These are phyloP conservation scores for Drosophila robusta DNA, from an alignment of 2,888 invertebrate genomes.

Conservation along the genomic window DNA sequence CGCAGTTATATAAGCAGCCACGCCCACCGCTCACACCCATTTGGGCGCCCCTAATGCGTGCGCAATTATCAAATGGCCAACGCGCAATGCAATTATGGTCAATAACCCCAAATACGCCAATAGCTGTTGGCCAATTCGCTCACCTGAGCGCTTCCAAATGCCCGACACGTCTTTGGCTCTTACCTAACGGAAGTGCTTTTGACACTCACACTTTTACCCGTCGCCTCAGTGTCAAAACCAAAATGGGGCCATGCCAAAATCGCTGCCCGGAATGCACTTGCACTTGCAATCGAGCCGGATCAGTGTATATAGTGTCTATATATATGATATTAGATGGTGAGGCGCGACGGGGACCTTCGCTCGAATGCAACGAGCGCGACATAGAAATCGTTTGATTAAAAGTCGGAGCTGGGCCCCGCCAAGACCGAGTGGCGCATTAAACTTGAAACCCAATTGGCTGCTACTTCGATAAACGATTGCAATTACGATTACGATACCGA, in stretches of 20 bases:
- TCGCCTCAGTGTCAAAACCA: slow-evolving; percentile 55
- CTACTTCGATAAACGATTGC: slow-evolving; percentile 29
- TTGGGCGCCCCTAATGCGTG: neutral
- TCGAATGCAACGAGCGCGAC: slow-evolving; percentile 51
- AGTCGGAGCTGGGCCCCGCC: slow-evolving; percentile 14
- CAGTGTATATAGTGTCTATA: neutral
- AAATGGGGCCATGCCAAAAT: slow-evolving; percentile 39
- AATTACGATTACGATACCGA: slow-evolving; percentile 21
- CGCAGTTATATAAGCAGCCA: slow-evolving; percentile 33
- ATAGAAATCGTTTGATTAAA: slow-evolving; percentile 74
- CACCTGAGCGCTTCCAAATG: slow-evolving; percentile 58
- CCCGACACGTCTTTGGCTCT: slow-evolving; percentile 60
- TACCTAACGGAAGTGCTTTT: slow-evolving; percentile 62
- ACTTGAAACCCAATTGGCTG: slow-evolving; percentile 53
- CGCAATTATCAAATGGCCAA: slow-evolving; percentile 42
- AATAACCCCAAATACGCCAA: slow-evolving; percentile 76
- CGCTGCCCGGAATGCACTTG: slow-evolving; percentile 33
- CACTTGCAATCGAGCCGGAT: slow-evolving; percentile 6
- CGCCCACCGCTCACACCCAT: slow-evolving; percentile 3
- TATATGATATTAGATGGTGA: too few species aligned
- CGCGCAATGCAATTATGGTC: slow-evolving; percentile 70
- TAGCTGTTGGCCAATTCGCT: slow-evolving; percentile 37
- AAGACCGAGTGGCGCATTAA: slow-evolving; percentile 69
- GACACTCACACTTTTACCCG: slow-evolving; percentile 48
- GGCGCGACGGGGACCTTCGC: slow-evolving; percentile 46